Evolutionary conservation across 2,888 invertebrate genomes (phyloP), one percentile per base, ranked within the genome.

Genomic region (Actias luna): DNA sequence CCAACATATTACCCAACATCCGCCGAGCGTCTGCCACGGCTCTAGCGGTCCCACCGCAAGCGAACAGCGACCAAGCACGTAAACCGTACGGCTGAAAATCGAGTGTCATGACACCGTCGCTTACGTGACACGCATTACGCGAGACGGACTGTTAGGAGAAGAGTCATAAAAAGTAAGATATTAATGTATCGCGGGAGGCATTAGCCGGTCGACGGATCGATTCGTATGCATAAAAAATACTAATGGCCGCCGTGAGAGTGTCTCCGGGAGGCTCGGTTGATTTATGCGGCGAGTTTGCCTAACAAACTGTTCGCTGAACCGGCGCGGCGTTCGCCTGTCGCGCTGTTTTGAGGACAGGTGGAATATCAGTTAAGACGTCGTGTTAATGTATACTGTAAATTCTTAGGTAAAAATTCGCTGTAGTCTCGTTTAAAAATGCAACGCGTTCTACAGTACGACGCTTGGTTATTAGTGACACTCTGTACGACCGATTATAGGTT

Each of bases 171-270:
- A 92, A 92, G 91, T 92, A 89, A 92, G 92, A 92, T 92, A 92
- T 92, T 92, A 92, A 92, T 92, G 92, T 92, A 92, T 92, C 92
- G 89, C 85, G 92, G 92, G 92, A 92, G 90, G 92, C 92, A 91
- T 92, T 92, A 92, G 89, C 85, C 87, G 83, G 87, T 84, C 79
- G 80, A 71, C 69, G 90, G 92, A 92, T 92, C 92, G 92, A 92
- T 92, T 92, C 82, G 86, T 92, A 90, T 92, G 91, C 92, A 92
- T 92, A 92, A 92, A 92, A 91, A 92, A 92, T 92, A 92, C 84
- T 92, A 92, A 92, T 92, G 92, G 92, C 83, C 72, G 85, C 76
- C 75, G 78, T 74, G 89, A 89, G 88, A 86, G 85, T 83, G 83
- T 79, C 79, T 81, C 80, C 80, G 82, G 81, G 71, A 71, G 84